Percentiles rank a stretch among this genome's conserved stretches.
These are phyloP conservation scores for Paracyclopina nana DNA, from an alignment of 1,140 invertebrate species.

Conservation along the genomic window DNA sequence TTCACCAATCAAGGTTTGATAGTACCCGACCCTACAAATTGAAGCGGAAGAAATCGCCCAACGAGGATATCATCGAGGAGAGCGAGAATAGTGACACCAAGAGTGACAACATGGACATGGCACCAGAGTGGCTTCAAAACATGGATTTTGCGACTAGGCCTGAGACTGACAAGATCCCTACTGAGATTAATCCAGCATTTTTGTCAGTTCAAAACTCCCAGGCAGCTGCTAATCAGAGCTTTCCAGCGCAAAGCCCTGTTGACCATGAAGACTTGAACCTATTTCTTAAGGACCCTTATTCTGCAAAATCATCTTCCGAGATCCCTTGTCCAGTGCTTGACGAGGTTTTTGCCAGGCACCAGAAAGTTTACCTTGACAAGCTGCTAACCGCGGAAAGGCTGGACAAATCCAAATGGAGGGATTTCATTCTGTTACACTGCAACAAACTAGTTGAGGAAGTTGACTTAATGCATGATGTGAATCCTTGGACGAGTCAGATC, in stretches of 20 bases:
- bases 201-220: no score
- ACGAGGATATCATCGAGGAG: background rate
- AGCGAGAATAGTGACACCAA: no score
- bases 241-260: background rate
- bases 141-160: background rate
- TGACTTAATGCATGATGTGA: background rate
- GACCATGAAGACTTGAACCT: background rate
- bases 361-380: no score
- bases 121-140: background rate
- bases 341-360: no score
- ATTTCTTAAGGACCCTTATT: background rate
- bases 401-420: background rate
- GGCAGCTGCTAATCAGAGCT: background rate
- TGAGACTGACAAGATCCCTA: background rate
- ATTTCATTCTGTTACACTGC: background rate
- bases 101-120: no score
- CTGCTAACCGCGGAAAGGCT: background rate
- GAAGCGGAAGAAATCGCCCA: background rate
- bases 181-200: background rate
- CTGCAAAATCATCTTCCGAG: background rate
- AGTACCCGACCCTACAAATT: background rate
- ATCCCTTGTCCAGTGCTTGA: background rate
- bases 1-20: background rate
- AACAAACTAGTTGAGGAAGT: background rate
- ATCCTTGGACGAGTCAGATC: no score